phyloP scores from a whole-genome alignment of 2,888 invertebrate genomes.

The Noctua pronuba region DNA sequence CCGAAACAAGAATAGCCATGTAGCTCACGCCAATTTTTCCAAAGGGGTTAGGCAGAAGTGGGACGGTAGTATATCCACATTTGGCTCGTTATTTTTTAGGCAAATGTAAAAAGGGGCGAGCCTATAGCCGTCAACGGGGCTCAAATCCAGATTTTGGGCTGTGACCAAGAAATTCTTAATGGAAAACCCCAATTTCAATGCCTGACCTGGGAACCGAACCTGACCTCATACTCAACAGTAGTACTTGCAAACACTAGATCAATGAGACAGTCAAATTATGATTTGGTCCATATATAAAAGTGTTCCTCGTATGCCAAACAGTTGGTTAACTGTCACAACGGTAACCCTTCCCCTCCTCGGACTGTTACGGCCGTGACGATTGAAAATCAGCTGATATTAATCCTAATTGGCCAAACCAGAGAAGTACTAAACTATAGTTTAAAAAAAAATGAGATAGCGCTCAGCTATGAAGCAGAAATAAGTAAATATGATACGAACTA shows the following conservation, averaged over 20 bases:
- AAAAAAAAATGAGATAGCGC: not conserved
- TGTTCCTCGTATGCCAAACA: constrained; percentile 16
- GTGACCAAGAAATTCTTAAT: not conserved
- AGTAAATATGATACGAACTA: not conserved
- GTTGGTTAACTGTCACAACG: constrained; percentile 25
- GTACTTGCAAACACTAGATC: not conserved
- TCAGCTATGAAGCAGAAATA: not conserved
- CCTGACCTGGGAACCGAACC: not conserved
- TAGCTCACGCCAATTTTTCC: not conserved
- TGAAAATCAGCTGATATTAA: constrained; percentile 40
- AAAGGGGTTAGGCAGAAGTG: not conserved
- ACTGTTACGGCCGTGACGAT: constrained; percentile 19
- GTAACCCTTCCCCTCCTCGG: constrained; percentile 41
- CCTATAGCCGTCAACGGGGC: not conserved
- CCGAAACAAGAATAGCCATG: not conserved
- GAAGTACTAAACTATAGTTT: not conserved
- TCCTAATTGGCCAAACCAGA: constrained; percentile 17
- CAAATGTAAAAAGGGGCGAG: not conserved
- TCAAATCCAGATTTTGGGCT: not conserved
- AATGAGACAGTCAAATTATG: not conserved
- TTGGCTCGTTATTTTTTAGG: not conserved
- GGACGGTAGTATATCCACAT: not conserved
- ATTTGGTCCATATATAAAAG: constrained; percentile 5
- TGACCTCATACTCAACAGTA: not conserved
- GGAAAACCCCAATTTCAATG: not conserved